Base-by-base conservation (phyloP, 2,888 invertebrate species). In the Rutpela maculata region DNA sequence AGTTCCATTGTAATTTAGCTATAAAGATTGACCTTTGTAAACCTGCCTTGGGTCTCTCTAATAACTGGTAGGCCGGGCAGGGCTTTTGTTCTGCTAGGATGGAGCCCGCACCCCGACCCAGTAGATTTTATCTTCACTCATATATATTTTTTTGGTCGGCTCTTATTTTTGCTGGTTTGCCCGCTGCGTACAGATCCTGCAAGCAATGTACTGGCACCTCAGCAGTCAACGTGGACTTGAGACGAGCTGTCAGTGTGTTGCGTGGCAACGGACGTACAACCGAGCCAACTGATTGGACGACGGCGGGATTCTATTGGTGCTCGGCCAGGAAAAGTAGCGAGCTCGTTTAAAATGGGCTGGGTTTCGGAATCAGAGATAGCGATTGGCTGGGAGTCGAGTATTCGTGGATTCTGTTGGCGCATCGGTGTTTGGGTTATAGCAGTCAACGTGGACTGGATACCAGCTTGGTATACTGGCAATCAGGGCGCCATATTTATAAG, bases 401-500 rank as follows among this genome's bases (percentile, higher is more conserved):
- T 66, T 35, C 12, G 22, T 71, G 10, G 10, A 6, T 11, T 5
- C 19, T 38, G 83, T 87, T 88, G 86, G 88, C 31, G 7, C 55
- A 57, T 12, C 69, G 69, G 35, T 76, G 77, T 83, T 82, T 82
- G 77, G 76, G 75, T 72, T 55, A 77, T 67, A 62, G 72, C 17
- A 84, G 87, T 89, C 89, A 84, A 90, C 89, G 89, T 90, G 85
- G 89, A 89, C 87, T 85, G 78, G 82, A 86, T 86, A 88, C 87
- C 88, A 88, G 89, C 88, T 88, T 88, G 88, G 88, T 89, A 90
- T 89, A 90, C 89, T 89, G 90, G 90, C 90, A 90, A 90, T 90
- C 90, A 90, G 90, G 90, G 89, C 90, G 90, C 90, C 90, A 90
- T 90, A 90, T 90, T 90, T 90, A 90, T 90, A 90, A 89, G 90